phyloP scores from a whole-genome alignment of 37 sponge, comb jelly and placozoan genomes.

The Halisarca cf. caerulea region DNA sequence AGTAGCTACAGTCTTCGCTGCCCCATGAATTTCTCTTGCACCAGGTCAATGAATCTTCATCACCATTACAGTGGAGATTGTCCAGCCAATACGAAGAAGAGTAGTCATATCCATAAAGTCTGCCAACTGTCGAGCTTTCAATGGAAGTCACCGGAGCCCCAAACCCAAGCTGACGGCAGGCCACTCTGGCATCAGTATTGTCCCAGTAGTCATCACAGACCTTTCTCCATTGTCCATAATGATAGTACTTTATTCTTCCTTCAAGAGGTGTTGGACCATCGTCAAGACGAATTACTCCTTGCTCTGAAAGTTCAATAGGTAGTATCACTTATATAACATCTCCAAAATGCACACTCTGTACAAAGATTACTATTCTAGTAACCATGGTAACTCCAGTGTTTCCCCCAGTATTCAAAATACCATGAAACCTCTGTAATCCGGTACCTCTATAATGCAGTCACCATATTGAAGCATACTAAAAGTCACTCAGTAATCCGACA shows the following conservation, averaged over 20 bases:
- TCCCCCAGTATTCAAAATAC: too few relatives aligned
- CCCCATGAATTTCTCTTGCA: slow-evolving; percentile 3
- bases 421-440: too few relatives aligned
- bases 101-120: slow-evolving; percentile 2
- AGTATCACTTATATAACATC: too few relatives aligned
- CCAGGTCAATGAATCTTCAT: neutral
- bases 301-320: neutral
- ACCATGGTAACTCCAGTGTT: too few relatives aligned
- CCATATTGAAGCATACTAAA: too few relatives aligned
- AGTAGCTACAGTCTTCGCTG: neutral
- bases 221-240: slow-evolving; percentile 2
- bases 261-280: neutral
- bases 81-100: slow-evolving; percentile 1
- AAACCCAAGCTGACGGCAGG: slow-evolving; percentile 22
- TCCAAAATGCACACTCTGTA: too few relatives aligned
- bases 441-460: too few relatives aligned
- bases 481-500: too few relatives aligned
- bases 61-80: slow-evolving; percentile 8
- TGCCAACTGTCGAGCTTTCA: neutral
- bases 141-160: neutral
- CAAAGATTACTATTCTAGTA: too few relatives aligned
- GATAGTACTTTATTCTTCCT: neutral
- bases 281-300: neutral
- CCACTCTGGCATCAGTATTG: neutral
- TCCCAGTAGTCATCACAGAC: slow-evolving; percentile 31